phyloP scores from a whole-genome alignment of 2,113 vertebrate genomes.

The Isichthys henryi region DNA sequence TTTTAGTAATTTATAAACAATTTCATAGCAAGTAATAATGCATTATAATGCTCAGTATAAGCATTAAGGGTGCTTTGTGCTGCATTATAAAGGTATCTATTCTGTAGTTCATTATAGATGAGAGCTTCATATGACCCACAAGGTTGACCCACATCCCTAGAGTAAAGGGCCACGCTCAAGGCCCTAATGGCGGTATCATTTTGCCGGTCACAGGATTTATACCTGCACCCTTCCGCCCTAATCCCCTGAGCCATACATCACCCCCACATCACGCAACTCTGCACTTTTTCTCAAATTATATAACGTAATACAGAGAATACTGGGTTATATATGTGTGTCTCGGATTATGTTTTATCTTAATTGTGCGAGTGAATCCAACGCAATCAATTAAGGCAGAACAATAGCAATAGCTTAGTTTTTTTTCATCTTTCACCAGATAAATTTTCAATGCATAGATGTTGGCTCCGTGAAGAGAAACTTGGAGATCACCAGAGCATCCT shows the following conservation, averaged over 20 bases:
- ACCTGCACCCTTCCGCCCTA: background rate
- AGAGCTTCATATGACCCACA: background rate
- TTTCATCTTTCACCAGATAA: background rate
- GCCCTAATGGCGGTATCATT: background rate
- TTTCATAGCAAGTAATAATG: too few relatives aligned
- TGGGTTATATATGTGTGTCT: background rate
- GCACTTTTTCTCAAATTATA: background rate
- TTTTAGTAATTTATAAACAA: too few relatives aligned
- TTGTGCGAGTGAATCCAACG: background rate
- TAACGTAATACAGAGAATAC: background rate
- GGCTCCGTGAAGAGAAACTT: constrained; percentile 47
- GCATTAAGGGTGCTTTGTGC: too few relatives aligned
- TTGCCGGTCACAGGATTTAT: background rate
- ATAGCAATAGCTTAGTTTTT: background rate
- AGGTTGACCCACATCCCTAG: background rate
- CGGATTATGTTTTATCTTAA: background rate
- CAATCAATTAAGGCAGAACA: background rate
- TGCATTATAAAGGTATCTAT: too few relatives aligned
- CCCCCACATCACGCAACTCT: background rate
- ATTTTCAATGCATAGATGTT: background rate
- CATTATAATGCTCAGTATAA: too few relatives aligned
- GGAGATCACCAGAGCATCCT: constrained; percentile 45
- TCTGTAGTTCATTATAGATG: too few relatives aligned
- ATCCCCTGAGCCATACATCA: background rate
- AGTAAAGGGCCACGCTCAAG: background rate